Conservation (phyloP, 2,797 vertebrate species). For the Holocentrus rufus region DNA sequence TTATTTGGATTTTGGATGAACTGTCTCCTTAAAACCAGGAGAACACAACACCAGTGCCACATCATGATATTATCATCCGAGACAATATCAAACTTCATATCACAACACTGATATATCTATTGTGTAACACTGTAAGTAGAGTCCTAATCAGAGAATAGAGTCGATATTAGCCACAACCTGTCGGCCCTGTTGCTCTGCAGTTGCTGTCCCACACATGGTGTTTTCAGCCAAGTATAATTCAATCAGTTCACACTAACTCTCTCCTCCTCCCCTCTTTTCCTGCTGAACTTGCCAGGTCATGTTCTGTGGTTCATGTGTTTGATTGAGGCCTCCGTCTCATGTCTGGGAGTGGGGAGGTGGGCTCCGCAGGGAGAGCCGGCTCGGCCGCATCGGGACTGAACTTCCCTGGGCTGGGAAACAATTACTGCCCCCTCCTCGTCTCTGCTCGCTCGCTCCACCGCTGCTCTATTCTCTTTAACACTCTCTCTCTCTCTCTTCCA, state of each 20-base stretch:
- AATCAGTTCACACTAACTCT: slow-evolving; percentile 77
- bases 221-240: slow-evolving; percentile 72
- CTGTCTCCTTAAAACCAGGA: no score
- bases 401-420: slow-evolving; percentile 75
- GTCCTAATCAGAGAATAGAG: slow-evolving; percentile 25
- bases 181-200: slow-evolving; percentile 43
- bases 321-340: slow-evolving; percentile 74
- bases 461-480: slow-evolving; percentile 54
- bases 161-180: slow-evolving; percentile 45
- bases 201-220: slow-evolving; percentile 64
- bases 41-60: no score
- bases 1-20: no score
- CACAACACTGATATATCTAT: no score
- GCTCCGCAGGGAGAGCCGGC: slow-evolving; percentile 57
- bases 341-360: slow-evolving; percentile 65
- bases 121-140: neutral
- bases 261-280: slow-evolving; percentile 68
- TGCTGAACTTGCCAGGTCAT: slow-evolving; percentile 76
- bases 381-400: slow-evolving; percentile 61
- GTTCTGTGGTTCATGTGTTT: slow-evolving; percentile 71
- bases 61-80: no score
- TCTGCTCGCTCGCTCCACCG: slow-evolving; percentile 48
- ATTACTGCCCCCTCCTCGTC: slow-evolving; percentile 57
- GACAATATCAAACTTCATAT: no score
- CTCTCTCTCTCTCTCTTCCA: slow-evolving; percentile 62